Percentiles rank a stretch among this genome's conserved stretches.
Evolutionary conservation across 2,888 invertebrate species (phyloP).

Genomic region (Leptogaster cylindrica): DNA sequence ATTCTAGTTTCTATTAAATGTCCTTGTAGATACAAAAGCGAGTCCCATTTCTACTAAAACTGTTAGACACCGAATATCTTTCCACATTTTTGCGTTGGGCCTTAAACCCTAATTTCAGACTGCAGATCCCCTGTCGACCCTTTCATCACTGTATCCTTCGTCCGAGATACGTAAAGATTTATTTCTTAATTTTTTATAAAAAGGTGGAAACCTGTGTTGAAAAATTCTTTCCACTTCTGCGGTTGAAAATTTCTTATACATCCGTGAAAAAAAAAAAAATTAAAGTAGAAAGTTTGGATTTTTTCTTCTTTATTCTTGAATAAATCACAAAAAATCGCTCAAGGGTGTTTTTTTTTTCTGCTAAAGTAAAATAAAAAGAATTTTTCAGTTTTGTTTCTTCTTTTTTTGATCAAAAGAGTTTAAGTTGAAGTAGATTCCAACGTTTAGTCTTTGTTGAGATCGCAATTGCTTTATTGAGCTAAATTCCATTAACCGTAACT

Average conservation of each 20-base stretch:
- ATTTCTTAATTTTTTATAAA: constrained; percentile 38
- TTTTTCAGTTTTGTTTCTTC: too few relatives aligned
- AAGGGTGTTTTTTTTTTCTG: constrained; percentile 8
- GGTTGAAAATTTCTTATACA: constrained; percentile 23
- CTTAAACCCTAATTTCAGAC: constrained; percentile 21
- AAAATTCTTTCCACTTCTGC: constrained; percentile 23
- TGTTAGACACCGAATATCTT: neutral
- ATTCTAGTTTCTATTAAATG: too few relatives aligned
- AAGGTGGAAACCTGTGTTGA: constrained; percentile 19
- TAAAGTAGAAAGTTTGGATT: constrained; percentile 17
- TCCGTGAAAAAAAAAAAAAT: constrained; percentile 11
- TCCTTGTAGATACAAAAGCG: too few relatives aligned
- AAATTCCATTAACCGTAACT: too few relatives aligned
- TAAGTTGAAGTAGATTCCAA: too few relatives aligned
- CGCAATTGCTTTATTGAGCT: too few relatives aligned
- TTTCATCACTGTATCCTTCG: constrained; percentile 25
- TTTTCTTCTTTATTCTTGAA: constrained; percentile 8
- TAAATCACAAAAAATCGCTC: constrained; percentile 18
- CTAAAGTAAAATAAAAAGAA: constrained; percentile 15
- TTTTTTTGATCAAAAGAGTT: too few relatives aligned
- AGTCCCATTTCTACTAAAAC: neutral
- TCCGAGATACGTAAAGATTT: constrained; percentile 21
- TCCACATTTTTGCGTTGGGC: constrained; percentile 13
- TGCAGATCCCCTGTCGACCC: constrained; percentile 33
- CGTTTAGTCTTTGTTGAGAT: too few relatives aligned